These are phyloP conservation scores for Daktulosphaira vitifoliae DNA, from an alignment of 1,140 invertebrate species.

Conservation along the genomic window DNA sequence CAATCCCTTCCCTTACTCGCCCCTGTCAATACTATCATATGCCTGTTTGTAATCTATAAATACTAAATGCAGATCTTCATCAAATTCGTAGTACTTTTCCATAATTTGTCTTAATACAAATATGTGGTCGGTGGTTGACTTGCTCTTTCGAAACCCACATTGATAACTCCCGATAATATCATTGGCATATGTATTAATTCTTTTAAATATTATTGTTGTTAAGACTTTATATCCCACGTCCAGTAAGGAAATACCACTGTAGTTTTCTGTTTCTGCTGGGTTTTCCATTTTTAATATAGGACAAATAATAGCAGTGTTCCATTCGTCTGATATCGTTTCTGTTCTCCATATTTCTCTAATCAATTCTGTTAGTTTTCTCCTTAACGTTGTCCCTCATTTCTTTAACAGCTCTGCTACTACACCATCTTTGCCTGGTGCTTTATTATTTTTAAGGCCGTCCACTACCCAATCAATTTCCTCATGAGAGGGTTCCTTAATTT, in stretches of 20 bases:
- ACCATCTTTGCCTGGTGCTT: background rate
- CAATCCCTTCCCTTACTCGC: background rate
- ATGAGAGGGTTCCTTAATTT: background rate
- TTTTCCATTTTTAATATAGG: background rate
- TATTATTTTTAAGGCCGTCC: slow-evolving; percentile 7
- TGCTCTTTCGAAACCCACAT: slow-evolving; percentile 1
- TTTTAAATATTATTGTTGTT: slow-evolving; percentile 10
- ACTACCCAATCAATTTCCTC: background rate
- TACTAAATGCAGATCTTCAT: background rate
- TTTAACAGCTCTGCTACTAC: background rate
- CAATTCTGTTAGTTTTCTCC: background rate
- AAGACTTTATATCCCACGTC: slow-evolving; percentile 35
- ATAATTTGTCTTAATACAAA: slow-evolving; percentile 10
- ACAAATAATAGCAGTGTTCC: background rate
- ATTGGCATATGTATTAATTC: slow-evolving; percentile 31
- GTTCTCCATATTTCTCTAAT: background rate
- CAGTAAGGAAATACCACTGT: slow-evolving; percentile 39
- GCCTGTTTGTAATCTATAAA: slow-evolving; percentile 8
- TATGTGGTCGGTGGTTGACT: background rate
- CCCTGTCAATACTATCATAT: background rate
- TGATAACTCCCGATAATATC: slow-evolving; percentile 40
- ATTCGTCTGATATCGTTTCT: background rate
- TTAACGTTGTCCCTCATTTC: background rate
- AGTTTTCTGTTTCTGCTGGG: slow-evolving; percentile 37
- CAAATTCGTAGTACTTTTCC: slow-evolving; percentile 1